These are phyloP conservation scores for Yponomeuta cagnagella DNA, from an alignment of 2,888 invertebrate genomes.

Conservation along the genomic window DNA sequence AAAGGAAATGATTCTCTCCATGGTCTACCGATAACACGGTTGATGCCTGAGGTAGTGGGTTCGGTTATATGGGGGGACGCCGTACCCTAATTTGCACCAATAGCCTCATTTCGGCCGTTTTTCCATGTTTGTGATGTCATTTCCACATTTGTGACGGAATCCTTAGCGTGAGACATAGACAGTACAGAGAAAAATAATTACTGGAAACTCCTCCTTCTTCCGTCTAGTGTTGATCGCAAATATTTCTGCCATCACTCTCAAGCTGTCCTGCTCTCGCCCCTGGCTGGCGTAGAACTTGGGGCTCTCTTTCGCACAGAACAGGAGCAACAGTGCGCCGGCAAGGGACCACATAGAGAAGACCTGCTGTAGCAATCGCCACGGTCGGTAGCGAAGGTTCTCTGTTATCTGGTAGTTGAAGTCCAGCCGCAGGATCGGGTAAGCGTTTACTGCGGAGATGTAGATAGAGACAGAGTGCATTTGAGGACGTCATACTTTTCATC, in stretches of 20 bases:
- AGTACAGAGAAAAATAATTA: constrained; percentile 2
- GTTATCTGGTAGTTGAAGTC: constrained; percentile 12
- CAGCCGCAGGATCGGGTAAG: constrained; percentile 12
- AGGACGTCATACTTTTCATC: too few relatives aligned
- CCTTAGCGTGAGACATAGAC: too few relatives aligned
- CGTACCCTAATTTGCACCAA: too few relatives aligned
- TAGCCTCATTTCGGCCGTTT: too few relatives aligned
- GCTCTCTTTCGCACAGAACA: constrained; percentile 17
- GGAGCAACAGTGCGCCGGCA: background rate
- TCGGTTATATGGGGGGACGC: too few relatives aligned
- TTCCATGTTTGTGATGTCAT: too few relatives aligned
- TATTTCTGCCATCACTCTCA: constrained; percentile 15
- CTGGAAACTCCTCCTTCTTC: constrained; percentile 17
- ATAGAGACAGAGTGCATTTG: background rate
- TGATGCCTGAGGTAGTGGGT: too few relatives aligned
- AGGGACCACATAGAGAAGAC: constrained; percentile 4
- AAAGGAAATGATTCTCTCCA: too few relatives aligned
- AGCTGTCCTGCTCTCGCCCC: constrained; percentile 13
- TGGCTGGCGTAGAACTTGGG: constrained; percentile 20
- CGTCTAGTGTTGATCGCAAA: constrained; percentile 15
- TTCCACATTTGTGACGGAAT: too few relatives aligned
- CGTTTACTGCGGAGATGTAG: constrained; percentile 12
- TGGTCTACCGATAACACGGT: too few relatives aligned
- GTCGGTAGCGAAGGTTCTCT: constrained; percentile 11
- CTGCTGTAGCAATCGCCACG: constrained; percentile 18